A percentile compares a stretch with the other conserved stretches of the same genome.
Conservation (phyloP, 2,888 invertebrate species). For the Yponomeuta cagnagella region DNA sequence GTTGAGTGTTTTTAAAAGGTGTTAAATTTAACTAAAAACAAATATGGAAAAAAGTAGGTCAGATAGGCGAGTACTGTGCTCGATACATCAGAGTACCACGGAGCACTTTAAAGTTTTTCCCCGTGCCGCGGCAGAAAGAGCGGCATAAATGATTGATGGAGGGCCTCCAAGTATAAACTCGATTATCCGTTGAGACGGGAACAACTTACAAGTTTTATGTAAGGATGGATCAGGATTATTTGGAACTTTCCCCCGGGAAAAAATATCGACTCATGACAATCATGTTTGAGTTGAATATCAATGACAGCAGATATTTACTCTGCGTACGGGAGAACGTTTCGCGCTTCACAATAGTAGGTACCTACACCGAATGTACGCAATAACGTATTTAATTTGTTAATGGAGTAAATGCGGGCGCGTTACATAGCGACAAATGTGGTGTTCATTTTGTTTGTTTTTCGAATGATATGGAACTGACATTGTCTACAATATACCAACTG, state of each 20-base stretch:
- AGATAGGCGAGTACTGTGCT: slow-evolving; percentile 30
- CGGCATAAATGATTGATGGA: slow-evolving; percentile 74
- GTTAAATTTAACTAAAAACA: slow-evolving; percentile 13
- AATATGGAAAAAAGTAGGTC: slow-evolving; percentile 36
- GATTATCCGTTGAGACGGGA: slow-evolving; percentile 75
- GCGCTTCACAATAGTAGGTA: slow-evolving; percentile 4
- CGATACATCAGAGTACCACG: slow-evolving; percentile 59
- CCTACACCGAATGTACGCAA: not conserved
- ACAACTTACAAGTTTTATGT: slow-evolving; percentile 75
- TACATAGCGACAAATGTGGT: not conserved
- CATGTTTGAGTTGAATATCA: slow-evolving; percentile 68
- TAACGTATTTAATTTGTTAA: slow-evolving; percentile 2
- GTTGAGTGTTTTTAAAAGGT: not conserved
- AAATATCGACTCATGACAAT: slow-evolving; percentile 67
- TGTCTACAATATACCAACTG: not conserved
- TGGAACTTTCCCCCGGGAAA: slow-evolving; percentile 55
- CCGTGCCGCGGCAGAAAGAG: slow-evolving; percentile 46
- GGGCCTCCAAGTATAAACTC: slow-evolving; percentile 73
- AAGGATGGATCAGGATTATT: slow-evolving; percentile 75
- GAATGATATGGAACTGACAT: not conserved
- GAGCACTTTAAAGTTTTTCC: slow-evolving; percentile 71
- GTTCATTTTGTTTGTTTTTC: not conserved
- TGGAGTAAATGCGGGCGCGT: not conserved
- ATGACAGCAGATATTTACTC: slow-evolving; percentile 34
- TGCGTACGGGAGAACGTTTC: slow-evolving; percentile 6